Conservation (phyloP, 2,888 invertebrate genomes). For the Malthinus flaveolus region DNA sequence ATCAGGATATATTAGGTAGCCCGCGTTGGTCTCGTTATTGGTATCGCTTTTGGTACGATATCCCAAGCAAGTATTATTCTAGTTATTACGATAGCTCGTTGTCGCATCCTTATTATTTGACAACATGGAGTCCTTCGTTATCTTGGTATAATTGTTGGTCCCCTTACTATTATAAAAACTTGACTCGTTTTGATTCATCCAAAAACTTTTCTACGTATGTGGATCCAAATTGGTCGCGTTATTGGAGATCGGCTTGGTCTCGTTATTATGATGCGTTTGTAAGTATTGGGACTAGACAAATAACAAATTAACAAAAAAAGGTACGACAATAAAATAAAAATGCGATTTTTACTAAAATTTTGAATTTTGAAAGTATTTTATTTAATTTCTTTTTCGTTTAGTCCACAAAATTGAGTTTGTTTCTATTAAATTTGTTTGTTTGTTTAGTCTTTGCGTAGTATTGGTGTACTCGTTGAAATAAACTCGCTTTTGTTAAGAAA, state of each 20-base stretch:
- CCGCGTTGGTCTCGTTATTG: conserved; percentile 25
- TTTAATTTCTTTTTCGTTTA: too few species aligned
- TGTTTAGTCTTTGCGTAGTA: too few species aligned
- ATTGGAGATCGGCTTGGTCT: conserved; percentile 19
- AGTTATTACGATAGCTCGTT: conserved; percentile 12
- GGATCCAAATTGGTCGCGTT: conserved; percentile 18
- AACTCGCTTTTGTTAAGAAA: too few species aligned
- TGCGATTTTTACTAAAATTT: background rate
- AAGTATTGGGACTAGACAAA: conserved; percentile 13
- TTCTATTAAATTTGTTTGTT: too few species aligned
- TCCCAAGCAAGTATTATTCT: conserved; percentile 20
- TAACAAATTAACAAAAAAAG: background rate
- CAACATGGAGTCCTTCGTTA: conserved; percentile 14
- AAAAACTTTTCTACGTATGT: conserved; percentile 1
- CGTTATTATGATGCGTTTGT: conserved; percentile 23
- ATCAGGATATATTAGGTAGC: conserved; percentile 22
- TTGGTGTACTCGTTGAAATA: too few species aligned
- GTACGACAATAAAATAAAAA: background rate
- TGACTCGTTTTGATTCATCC: conserved; percentile 7
- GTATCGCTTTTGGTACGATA: conserved; percentile 26
- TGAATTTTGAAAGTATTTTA: background rate
- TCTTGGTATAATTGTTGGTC: conserved; percentile 19
- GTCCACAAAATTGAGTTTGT: too few species aligned
- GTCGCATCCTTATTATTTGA: background rate
- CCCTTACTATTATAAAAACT: conserved; percentile 27